phyloP scores from a whole-genome alignment of 2,797 vertebrate species.

The Nyctibius grandis region DNA sequence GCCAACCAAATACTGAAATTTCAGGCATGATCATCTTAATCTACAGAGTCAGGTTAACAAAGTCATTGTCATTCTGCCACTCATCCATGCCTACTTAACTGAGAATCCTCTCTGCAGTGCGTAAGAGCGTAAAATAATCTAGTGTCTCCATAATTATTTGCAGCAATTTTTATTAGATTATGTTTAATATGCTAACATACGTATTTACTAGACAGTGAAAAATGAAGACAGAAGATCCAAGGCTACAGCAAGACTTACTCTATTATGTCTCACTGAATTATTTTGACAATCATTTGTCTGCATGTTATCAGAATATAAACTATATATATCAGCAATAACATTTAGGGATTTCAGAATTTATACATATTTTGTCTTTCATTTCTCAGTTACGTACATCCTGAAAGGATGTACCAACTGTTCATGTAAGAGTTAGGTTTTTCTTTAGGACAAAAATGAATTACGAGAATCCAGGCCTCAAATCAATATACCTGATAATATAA shows the following conservation, averaged over 20 bases:
- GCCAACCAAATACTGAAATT: constrained; percentile 61
- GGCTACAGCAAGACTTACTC: neutral
- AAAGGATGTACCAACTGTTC: neutral
- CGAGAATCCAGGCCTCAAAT: neutral
- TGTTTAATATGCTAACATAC: neutral
- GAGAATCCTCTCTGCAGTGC: neutral
- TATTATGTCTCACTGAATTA: neutral
- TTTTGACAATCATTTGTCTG: neutral
- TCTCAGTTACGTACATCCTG: neutral
- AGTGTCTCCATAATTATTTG: constrained; percentile 17
- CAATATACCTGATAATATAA: neutral
- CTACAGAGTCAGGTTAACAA: constrained; percentile 65
- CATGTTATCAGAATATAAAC: neutral
- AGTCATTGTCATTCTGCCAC: constrained; percentile 60
- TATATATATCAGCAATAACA: neutral
- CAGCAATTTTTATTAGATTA: constrained; percentile 42
- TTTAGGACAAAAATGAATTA: neutral
- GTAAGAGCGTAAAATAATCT: neutral
- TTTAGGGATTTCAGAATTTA: neutral
- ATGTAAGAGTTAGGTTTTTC: neutral
- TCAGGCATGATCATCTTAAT: constrained; percentile 50
- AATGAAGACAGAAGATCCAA: neutral
- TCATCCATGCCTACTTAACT: constrained; percentile 42
- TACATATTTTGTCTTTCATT: neutral
- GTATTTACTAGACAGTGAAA: constrained; percentile 21